A percentile compares a stretch with the other conserved stretches of the same genome.
These are phyloP conservation scores for Trypoxylon attenuatum DNA, from an alignment of 2,888 invertebrate species.

Conservation along the genomic window DNA sequence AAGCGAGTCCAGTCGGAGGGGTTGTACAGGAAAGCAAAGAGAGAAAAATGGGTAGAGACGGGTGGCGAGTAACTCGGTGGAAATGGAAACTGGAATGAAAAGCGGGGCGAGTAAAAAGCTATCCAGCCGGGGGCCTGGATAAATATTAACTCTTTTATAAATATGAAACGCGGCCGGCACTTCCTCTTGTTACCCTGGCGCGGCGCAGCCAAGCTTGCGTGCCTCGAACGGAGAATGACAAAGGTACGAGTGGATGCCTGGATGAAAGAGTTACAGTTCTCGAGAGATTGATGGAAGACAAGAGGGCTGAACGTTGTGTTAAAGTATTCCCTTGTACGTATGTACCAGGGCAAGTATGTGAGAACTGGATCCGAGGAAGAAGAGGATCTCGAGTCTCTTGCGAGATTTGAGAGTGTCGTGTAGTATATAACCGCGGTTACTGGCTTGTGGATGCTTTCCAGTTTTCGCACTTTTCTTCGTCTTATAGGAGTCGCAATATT, in stretches of 20 bases:
- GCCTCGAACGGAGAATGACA: constrained; percentile 5
- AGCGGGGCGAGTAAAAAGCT: constrained; percentile 39
- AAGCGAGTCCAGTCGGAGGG: too few species aligned
- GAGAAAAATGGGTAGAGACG: too few species aligned
- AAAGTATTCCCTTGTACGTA: too few species aligned
- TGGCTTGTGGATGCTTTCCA: too few species aligned
- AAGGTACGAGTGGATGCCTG: constrained; percentile 6
- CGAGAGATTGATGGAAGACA: constrained; percentile 25
- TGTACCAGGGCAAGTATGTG: too few species aligned
- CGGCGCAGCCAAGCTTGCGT: neutral
- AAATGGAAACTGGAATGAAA: constrained; percentile 33
- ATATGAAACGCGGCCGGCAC: constrained; percentile 48
- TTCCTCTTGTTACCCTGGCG: constrained; percentile 35
- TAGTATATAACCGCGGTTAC: too few species aligned
- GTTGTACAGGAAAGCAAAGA: too few species aligned
- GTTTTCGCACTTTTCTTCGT: too few species aligned
- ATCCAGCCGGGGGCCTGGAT: constrained; percentile 38
- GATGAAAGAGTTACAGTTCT: constrained; percentile 30
- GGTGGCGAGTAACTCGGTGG: too few species aligned
- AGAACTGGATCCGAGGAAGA: neutral
- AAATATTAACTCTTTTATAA: constrained; percentile 61
- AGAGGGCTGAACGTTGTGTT: constrained; percentile 14
- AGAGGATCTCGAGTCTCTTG: too few species aligned
- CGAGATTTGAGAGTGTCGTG: too few species aligned
- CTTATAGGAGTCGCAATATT: too few species aligned